A percentile compares a stretch with the other conserved stretches of the same genome.
phyloP scores from a whole-genome alignment of 2,888 invertebrate genomes.

The Leucania comma region DNA sequence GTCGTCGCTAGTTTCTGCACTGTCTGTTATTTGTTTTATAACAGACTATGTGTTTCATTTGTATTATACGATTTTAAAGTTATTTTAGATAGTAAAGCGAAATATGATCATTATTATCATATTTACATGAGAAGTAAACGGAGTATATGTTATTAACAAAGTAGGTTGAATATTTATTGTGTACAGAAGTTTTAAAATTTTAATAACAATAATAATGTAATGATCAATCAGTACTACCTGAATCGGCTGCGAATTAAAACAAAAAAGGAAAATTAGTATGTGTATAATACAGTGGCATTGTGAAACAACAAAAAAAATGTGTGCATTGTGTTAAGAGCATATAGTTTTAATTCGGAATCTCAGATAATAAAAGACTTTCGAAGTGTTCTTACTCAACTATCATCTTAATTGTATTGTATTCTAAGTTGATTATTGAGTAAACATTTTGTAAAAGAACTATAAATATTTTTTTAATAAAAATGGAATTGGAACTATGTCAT shows the following conservation, averaged over 20 bases:
- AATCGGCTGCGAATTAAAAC: slow-evolving; percentile 70
- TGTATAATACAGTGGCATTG: slow-evolving; percentile 3
- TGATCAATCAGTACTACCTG: slow-evolving; percentile 70
- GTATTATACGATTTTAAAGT: neutral
- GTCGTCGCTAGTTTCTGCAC: no score
- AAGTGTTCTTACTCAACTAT: neutral
- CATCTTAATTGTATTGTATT: neutral
- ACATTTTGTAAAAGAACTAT: neutral
- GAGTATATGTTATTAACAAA: neutral
- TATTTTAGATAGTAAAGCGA: neutral
- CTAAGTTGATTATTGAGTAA: neutral
- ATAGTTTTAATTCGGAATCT: neutral
- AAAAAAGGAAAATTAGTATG: slow-evolving; percentile 63
- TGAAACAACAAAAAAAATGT: neutral
- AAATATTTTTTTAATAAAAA: neutral
- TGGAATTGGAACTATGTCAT: neutral
- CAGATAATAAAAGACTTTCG: neutral
- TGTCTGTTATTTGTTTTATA: no score
- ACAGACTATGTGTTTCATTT: neutral
- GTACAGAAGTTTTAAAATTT: slow-evolving; percentile 26
- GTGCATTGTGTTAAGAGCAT: neutral
- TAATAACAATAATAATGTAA: slow-evolving; percentile 27
- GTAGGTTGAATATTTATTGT: slow-evolving; percentile 9
- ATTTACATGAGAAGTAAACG: neutral
- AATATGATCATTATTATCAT: neutral